Conservation (phyloP, 2,888 invertebrate genomes). For the Drosophila fulvimacula region DNA sequence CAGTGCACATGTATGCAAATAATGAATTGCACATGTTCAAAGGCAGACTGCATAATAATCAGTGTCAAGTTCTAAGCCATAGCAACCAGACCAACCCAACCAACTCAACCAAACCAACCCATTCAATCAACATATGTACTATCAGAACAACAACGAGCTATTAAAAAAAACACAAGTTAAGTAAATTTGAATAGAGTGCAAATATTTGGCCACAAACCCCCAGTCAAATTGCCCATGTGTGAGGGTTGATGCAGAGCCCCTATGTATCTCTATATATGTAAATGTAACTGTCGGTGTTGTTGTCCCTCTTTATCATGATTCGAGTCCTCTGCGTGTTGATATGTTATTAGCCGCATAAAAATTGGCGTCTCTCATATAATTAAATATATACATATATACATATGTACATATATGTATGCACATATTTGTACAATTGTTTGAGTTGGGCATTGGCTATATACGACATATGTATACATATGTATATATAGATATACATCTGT, state of each 20-base stretch:
- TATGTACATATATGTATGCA: neutral
- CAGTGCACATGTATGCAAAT: slow-evolving; percentile 45
- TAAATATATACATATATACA: slow-evolving; percentile 4
- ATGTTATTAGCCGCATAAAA: slow-evolving; percentile 52
- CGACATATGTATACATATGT: slow-evolving; percentile 27
- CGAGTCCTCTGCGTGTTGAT: slow-evolving; percentile 42
- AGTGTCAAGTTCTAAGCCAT: slow-evolving; percentile 46
- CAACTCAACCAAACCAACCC: neutral
- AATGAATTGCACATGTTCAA: slow-evolving; percentile 47
- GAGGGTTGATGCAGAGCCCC: slow-evolving; percentile 20
- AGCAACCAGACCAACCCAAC: slow-evolving; percentile 41
- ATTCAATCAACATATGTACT: slow-evolving; percentile 13
- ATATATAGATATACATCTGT: too few species aligned
- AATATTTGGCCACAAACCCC: slow-evolving; percentile 53
- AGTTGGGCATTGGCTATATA: slow-evolving; percentile 65
- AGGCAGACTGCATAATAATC: slow-evolving; percentile 54
- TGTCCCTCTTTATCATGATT: slow-evolving; percentile 42
- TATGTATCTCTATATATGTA: slow-evolving; percentile 9
- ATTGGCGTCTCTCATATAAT: slow-evolving; percentile 56
- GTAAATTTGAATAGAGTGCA: slow-evolving; percentile 41
- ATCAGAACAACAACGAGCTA: slow-evolving; percentile 14
- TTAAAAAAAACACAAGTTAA: slow-evolving; percentile 19
- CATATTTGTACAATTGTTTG: slow-evolving; percentile 22
- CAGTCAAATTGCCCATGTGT: slow-evolving; percentile 19
- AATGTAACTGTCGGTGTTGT: slow-evolving; percentile 17